These are phyloP conservation scores for Oreochromis spilurus DNA, from an alignment of 2,113 vertebrate genomes.

Conservation along the genomic window DNA sequence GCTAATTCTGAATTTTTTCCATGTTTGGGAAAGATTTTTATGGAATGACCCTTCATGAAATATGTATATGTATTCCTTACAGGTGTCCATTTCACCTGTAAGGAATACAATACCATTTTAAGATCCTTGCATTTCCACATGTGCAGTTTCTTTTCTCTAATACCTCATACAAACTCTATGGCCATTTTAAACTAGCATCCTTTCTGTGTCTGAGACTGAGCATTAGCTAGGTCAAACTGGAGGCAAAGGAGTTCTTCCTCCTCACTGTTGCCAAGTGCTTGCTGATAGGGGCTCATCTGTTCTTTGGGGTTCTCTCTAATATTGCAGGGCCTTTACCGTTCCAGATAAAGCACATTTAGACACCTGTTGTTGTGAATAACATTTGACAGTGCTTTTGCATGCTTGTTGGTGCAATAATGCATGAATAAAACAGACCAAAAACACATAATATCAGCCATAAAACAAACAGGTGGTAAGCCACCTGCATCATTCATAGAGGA, in stretches of 20 bases:
- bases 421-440: background rate
- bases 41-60: background rate
- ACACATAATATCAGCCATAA: background rate
- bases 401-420: background rate
- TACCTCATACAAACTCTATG: background rate
- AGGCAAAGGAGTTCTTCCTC: background rate
- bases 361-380: background rate
- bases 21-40: background rate
- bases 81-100: background rate
- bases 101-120: background rate
- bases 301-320: background rate
- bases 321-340: background rate
- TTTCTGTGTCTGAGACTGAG: background rate
- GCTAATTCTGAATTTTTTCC: background rate
- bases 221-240: background rate
- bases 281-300: background rate
- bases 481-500: background rate
- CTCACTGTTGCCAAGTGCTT: background rate
- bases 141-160: background rate
- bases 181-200: background rate
- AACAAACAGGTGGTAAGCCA: background rate
- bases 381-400: background rate
- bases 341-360: background rate
- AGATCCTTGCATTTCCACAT: background rate
- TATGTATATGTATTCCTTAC: background rate